phyloP scores from a whole-genome alignment of 2,113 vertebrate genomes.

The Myxocyprinus asiaticus region DNA sequence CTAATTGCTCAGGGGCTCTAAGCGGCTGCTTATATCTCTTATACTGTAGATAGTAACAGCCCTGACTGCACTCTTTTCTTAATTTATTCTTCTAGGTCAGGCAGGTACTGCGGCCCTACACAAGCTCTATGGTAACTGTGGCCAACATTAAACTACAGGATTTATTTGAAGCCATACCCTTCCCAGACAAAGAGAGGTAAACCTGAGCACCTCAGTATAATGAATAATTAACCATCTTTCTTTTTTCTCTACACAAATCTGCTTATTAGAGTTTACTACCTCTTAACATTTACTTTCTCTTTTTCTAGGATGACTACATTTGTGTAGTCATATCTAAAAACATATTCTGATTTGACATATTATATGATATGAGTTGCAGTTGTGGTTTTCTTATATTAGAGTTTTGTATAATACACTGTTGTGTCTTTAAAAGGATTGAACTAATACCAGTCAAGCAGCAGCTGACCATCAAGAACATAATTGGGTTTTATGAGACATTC shows the following conservation, averaged over 20 bases:
- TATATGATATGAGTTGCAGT: not conserved
- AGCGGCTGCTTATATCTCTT: too few species aligned
- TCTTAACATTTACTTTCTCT: too few species aligned
- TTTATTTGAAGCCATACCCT: constrained; percentile 75
- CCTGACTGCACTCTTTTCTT: not conserved
- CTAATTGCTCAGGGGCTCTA: too few species aligned
- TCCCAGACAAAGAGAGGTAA: constrained; percentile 82
- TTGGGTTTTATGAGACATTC: constrained; percentile 75
- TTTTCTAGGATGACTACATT: too few species aligned
- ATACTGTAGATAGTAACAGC: not conserved
- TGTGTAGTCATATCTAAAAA: not conserved
- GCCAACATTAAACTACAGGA: constrained; percentile 57
- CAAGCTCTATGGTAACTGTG: constrained; percentile 44
- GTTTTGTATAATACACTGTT: not conserved
- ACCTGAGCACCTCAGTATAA: not conserved
- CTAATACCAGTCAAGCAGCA: constrained; percentile 61
- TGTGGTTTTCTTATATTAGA: too few species aligned
- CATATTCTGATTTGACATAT: not conserved
- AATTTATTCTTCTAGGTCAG: constrained; percentile 54
- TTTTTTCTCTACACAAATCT: too few species aligned
- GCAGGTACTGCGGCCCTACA: constrained; percentile 58
- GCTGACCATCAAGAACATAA: constrained; percentile 63
- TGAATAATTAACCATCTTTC: not conserved
- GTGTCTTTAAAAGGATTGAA: constrained; percentile 68
- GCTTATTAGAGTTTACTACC: too few species aligned